Evolutionary conservation across 2,888 invertebrate genomes (phyloP).

Genomic region (Hydropsyche betteni): DNA sequence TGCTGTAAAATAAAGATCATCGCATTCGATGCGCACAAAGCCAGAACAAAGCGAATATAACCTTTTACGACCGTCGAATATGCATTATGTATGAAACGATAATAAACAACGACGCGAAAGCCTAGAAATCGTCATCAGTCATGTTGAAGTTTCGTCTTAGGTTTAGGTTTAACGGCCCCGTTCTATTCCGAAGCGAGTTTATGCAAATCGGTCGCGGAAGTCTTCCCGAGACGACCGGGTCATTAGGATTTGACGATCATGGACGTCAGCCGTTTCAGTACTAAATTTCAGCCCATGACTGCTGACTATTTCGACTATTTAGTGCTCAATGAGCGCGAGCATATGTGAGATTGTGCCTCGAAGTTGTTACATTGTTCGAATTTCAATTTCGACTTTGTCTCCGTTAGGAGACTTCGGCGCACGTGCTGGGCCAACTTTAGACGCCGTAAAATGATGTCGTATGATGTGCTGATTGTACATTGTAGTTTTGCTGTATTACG

Average conservation of each 20-base stretch:
- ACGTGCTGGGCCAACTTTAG: neutral
- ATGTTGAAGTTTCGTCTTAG: no score
- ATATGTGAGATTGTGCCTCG: neutral
- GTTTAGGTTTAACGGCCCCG: neutral
- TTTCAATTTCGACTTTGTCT: slow-evolving; percentile 4
- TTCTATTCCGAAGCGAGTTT: slow-evolving; percentile 11
- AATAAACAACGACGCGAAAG: no score
- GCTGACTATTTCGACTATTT: no score
- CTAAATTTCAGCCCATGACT: slow-evolving; percentile 13
- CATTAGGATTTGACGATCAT: slow-evolving; percentile 29
- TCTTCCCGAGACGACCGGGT: slow-evolving; percentile 4
- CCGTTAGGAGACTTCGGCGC: neutral
- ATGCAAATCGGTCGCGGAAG: slow-evolving; percentile 17
- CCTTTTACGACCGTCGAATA: no score
- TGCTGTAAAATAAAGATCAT: no score
- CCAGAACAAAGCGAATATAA: no score
- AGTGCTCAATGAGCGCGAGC: neutral
- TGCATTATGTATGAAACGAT: no score
- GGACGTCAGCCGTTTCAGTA: slow-evolving; percentile 17
- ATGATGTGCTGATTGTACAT: neutral
- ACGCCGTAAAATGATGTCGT: neutral
- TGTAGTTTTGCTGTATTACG: no score
- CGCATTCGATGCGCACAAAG: no score
- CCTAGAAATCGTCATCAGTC: no score
- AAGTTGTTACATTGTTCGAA: slow-evolving; percentile 1